These are phyloP conservation scores for Fregata magnificens DNA, from an alignment of 2,113 vertebrate genomes.

Conservation along the genomic window DNA sequence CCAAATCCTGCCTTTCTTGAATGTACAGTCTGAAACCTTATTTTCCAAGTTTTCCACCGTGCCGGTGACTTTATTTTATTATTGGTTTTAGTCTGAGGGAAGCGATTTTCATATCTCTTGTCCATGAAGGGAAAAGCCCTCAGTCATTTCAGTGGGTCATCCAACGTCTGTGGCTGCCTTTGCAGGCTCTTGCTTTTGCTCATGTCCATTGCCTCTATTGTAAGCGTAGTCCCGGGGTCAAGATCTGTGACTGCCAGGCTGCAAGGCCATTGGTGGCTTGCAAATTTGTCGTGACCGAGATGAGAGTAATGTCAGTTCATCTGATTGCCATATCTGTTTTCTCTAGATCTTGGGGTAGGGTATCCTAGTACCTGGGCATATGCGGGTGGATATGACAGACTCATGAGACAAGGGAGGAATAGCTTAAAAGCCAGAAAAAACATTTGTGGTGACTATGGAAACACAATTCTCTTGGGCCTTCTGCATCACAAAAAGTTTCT, in stretches of 20 bases:
- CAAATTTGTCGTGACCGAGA: not conserved
- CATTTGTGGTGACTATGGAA: not conserved
- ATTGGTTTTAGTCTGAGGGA: not conserved
- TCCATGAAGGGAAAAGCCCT: not conserved
- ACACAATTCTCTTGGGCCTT: not conserved
- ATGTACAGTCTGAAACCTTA: not conserved
- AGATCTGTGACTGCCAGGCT: not conserved
- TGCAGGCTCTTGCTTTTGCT: not conserved
- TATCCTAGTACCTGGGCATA: not conserved
- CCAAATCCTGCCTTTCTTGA: not conserved
- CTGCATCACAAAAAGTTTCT: not conserved
- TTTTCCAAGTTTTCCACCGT: not conserved
- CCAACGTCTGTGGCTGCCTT: not conserved
- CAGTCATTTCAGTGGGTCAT: not conserved
- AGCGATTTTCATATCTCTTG: not conserved
- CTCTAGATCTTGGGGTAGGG: not conserved
- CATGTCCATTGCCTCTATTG: not conserved
- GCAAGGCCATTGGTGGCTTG: not conserved
- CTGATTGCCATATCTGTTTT: not conserved
- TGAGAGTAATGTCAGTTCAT: not conserved
- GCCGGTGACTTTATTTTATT: not conserved
- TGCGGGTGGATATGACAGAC: not conserved
- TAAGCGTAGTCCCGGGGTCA: not conserved
- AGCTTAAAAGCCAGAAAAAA: not conserved
- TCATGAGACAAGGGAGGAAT: not conserved